Base-by-base conservation (phyloP, 2,113 vertebrate genomes). In the Dermatemys mawii region DNA sequence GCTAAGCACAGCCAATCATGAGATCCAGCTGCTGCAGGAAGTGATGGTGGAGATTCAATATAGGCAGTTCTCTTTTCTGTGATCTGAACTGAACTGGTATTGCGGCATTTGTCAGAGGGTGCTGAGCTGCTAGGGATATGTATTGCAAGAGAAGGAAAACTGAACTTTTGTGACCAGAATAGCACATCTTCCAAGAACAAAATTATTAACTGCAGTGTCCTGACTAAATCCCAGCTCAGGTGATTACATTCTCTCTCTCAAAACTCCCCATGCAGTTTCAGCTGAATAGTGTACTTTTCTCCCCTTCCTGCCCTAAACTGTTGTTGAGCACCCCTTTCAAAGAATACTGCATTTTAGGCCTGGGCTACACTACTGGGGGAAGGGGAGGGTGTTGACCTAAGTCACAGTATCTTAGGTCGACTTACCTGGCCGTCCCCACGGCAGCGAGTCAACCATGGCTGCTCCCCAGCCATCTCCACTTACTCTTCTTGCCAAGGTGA, bases 331-430 rank as follows among this genome's bases (percentile, higher is more conserved):
- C 8, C 16, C 17, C 17, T n/a, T 70, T 38, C n/a, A 38, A 11
- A 22, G 35, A n/a, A 2, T 1, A 0, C 0, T 5, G 32, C 11
- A 32, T 60, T 21, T 51, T 41, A 32, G 44, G n/a, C n/a, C n/a
- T n/a, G n/a, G n/a, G n/a, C n/a, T n/a, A n/a, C n/a, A n/a, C n/a
- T n/a, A n/a, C n/a, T n/a, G n/a, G n/a, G n/a, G n/a, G n/a, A n/a
- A n/a, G n/a, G n/a, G n/a, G n/a, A n/a, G n/a, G n/a, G n/a, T n/a
- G n/a, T n/a, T n/a, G n/a, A n/a, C n/a, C n/a, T n/a, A n/a, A n/a
- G n/a, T n/a, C n/a, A n/a, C n/a, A n/a, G n/a, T n/a, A n/a, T n/a
- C n/a, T n/a, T n/a, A n/a, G n/a, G n/a, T n/a, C n/a, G n/a, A n/a
- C n/a, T n/a, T n/a, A n/a, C n/a, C n/a, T n/a, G n/a, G n/a, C n/a